Evolutionary conservation across 2,888 invertebrate species (phyloP).

Genomic region (Coenonympha arcania): DNA sequence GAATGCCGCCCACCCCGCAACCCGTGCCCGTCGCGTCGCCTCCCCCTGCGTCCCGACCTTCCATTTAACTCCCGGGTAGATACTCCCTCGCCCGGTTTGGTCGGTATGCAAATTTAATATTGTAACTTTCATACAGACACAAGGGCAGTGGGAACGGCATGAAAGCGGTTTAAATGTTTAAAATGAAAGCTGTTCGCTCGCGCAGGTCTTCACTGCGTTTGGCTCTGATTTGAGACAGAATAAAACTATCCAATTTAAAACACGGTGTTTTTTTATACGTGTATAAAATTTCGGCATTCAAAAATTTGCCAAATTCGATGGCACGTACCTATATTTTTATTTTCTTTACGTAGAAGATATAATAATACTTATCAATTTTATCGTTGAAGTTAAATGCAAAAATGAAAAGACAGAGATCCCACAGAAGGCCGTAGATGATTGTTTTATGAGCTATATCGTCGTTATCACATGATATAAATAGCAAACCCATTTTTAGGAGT

Average conservation of each 20-base stretch:
- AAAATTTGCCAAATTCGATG: no score
- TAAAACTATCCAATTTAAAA: slow-evolving; percentile 2
- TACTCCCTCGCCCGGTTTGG: slow-evolving; percentile 31
- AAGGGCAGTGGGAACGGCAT: slow-evolving; percentile 58
- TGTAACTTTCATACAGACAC: slow-evolving; percentile 66
- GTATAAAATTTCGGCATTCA: no score
- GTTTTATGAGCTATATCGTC: no score
- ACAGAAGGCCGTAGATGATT: no score
- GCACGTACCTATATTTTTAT: no score
- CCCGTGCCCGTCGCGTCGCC: slow-evolving; percentile 39
- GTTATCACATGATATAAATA: no score
- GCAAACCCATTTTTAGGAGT: no score
- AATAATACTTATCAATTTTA: no score
- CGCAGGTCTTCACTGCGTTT: neutral
- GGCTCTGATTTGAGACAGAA: neutral
- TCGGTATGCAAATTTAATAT: slow-evolving; percentile 70
- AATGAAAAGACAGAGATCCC: no score
- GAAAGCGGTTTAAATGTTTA: slow-evolving; percentile 14
- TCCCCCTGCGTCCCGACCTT: slow-evolving; percentile 31
- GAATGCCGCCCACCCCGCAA: slow-evolving; percentile 40
- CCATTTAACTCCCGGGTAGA: slow-evolving; percentile 17
- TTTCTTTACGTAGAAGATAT: no score
- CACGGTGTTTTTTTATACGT: no score
- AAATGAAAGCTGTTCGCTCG: slow-evolving; percentile 10
- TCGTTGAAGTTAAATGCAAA: no score